These are phyloP conservation scores for Nematolebias whitei DNA, from an alignment of 2,113 vertebrate genomes.

Conservation along the genomic window DNA sequence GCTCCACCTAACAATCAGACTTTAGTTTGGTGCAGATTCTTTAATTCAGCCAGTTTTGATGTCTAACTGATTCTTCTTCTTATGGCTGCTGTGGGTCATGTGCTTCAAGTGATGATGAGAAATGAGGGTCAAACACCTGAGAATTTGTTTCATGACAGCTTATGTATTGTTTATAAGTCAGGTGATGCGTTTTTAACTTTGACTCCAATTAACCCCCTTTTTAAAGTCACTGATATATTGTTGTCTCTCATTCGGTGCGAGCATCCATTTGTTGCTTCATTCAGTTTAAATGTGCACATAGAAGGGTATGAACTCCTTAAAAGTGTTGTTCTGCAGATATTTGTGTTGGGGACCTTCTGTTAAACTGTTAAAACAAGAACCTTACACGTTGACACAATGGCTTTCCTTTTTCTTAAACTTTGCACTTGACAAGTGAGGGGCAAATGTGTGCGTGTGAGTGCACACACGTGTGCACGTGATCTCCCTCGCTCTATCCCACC, in stretches of 20 bases:
- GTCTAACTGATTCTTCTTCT: not conserved
- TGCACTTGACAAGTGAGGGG: constrained; percentile 66
- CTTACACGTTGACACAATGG: constrained; percentile 72
- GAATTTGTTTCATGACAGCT: constrained; percentile 11
- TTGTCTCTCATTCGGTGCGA: not conserved
- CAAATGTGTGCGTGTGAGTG: constrained; percentile 50
- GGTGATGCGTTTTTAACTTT: not conserved
- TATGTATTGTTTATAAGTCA: not conserved
- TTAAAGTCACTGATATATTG: not conserved
- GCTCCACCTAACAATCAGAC: not conserved
- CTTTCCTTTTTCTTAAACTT: constrained; percentile 64
- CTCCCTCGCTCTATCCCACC: too few species aligned
- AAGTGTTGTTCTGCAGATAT: constrained; percentile 42
- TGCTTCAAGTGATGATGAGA: constrained; percentile 7
- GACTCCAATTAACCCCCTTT: not conserved
- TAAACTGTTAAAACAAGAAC: constrained; percentile 73
- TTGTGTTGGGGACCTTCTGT: constrained; percentile 68
- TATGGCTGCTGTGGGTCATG: constrained; percentile 8
- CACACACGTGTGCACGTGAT: constrained; percentile 32
- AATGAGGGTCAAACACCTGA: constrained; percentile 21
- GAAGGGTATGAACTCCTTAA: constrained; percentile 19
- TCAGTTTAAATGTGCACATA: constrained; percentile 7
- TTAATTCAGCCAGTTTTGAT: not conserved
- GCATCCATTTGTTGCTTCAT: not conserved
- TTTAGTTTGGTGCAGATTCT: not conserved